A percentile compares a stretch with the other conserved stretches of the same genome.
These are phyloP conservation scores for western clawed frog (Xenopus tropicalis) DNA, from an alignment of 2,113 vertebrate genomes.

Conservation along the genomic window UCB_Xtro_10.0 CM004444.2:45424001-45424500, in stretches of 20 bases:
- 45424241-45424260: conserved; percentile 12
- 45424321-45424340: conserved; percentile 23
- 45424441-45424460: neutral
- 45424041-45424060: too few species aligned
- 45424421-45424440: neutral
- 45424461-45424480: too few species aligned
- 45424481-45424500: too few species aligned
- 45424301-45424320: conserved; percentile 30
- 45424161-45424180: too few species aligned
- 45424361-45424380: conserved; percentile 25
- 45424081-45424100: too few species aligned
- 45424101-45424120: too few species aligned
- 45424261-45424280: conserved; percentile 31
- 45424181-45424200: too few species aligned
- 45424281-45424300: conserved; percentile 36
- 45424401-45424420: neutral
- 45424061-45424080: too few species aligned
- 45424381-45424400: neutral
- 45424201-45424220: conserved; percentile 22
- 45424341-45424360: conserved; percentile 11
- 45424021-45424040: too few species aligned
- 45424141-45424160: too few species aligned
- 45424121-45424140: too few species aligned
- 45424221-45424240: neutral
- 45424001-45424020: too few species aligned